A percentile compares a stretch with the other conserved stretches of the same genome.
Conservation (phyloP, 2,113 vertebrate species). For the Microtus oregoni region DNA sequence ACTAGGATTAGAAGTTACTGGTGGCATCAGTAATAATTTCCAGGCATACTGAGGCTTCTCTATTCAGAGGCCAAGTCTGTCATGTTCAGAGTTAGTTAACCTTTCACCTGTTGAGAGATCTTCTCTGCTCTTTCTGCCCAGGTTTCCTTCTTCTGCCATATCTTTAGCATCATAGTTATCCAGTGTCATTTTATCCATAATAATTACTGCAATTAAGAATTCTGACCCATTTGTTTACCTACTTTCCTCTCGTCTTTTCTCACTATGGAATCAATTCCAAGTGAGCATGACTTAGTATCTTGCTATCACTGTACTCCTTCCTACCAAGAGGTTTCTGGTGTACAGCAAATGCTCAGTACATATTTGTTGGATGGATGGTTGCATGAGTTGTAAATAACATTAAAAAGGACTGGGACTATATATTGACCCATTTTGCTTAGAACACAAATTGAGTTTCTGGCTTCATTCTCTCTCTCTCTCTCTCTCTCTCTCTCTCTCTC, state of each 20-base stretch:
- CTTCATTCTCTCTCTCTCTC: background rate
- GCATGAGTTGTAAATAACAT: constrained; percentile 6
- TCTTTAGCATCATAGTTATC: background rate
- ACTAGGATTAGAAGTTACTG: background rate
- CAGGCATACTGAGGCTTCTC: background rate
- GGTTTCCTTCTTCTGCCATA: background rate
- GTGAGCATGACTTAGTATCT: background rate
- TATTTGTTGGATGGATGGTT: constrained; percentile 4
- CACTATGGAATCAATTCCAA: constrained; percentile 18
- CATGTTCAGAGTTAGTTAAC: constrained; percentile 7
- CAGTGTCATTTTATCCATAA: constrained; percentile 32
- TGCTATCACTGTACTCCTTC: background rate
- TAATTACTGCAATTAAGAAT: background rate
- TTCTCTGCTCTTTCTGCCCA: background rate
- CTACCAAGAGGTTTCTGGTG: background rate
- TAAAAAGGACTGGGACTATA: background rate
- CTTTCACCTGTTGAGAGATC: background rate
- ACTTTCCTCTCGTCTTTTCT: background rate
- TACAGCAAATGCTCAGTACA: background rate
- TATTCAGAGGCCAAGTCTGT: background rate
- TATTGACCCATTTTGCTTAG: constrained; percentile 10
- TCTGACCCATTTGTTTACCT: background rate
- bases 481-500: background rate
- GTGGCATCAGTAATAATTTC: background rate
- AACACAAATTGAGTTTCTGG: background rate